These are phyloP conservation scores for Lacerta bilineata DNA, from an alignment of 2,797 vertebrate genomes.

Conservation along the genomic window DNA sequence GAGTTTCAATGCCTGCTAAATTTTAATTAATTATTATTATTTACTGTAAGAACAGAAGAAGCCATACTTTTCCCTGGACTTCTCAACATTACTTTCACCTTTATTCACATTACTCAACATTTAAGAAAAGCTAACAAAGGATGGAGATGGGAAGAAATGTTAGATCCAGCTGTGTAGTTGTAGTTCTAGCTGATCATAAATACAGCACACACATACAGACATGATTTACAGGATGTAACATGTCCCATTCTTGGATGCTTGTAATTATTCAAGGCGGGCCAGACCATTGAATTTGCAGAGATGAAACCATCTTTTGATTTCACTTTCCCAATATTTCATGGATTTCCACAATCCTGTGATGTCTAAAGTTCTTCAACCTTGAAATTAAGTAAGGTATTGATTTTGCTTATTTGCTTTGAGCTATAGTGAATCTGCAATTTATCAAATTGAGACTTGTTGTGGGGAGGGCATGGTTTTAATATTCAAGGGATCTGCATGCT, in stretches of 20 bases:
- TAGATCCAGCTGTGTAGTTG: background rate
- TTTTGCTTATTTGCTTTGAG: slow-evolving; percentile 62
- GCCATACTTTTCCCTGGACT: background rate
- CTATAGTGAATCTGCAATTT: slow-evolving; percentile 63
- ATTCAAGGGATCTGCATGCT: slow-evolving; percentile 54
- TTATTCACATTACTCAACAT: too few species aligned
- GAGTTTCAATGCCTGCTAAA: background rate
- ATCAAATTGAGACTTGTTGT: slow-evolving; percentile 55
- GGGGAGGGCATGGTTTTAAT: slow-evolving; percentile 22
- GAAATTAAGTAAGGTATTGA: slow-evolving; percentile 68
- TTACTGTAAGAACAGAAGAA: background rate
- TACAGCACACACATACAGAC: slow-evolving; percentile 43
- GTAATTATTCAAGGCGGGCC: slow-evolving; percentile 72
- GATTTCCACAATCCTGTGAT: slow-evolving; percentile 56
- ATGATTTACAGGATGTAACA: slow-evolving; percentile 62
- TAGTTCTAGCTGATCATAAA: slow-evolving; percentile 50
- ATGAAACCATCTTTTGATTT: slow-evolving; percentile 56
- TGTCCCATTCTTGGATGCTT: slow-evolving; percentile 57
- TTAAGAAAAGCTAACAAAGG: too few species aligned
- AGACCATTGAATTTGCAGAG: slow-evolving; percentile 55
- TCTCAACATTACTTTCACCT: too few species aligned
- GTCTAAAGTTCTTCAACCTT: slow-evolving; percentile 60
- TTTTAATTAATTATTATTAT: too few species aligned
- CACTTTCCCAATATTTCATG: slow-evolving; percentile 43
- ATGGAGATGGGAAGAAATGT: background rate